A percentile compares a stretch with the other conserved stretches of the same genome.
phyloP scores from a whole-genome alignment of 2,888 invertebrate species.

The Cataglyphis rosenhaueri region DNA sequence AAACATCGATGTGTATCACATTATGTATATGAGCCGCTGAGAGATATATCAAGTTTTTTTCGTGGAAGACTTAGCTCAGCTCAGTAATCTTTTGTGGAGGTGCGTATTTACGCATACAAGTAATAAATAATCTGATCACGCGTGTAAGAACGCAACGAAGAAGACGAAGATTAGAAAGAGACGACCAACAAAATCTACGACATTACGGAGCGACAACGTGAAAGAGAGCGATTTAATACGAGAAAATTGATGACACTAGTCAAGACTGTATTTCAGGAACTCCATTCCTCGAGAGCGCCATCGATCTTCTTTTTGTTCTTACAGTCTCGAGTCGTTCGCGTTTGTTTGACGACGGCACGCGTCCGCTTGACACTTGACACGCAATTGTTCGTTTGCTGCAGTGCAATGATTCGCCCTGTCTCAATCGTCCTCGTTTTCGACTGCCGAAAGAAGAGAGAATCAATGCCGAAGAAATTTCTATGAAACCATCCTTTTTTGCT shows the following conservation, averaged over 20 bases:
- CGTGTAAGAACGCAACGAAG: not conserved
- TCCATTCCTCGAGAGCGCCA: not conserved
- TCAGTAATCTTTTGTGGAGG: conserved; percentile 1
- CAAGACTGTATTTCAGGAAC: conserved; percentile 39
- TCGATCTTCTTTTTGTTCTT: not conserved
- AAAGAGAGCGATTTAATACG: conserved; percentile 25
- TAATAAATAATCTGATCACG: conserved; percentile 31
- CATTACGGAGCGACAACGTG: not conserved
- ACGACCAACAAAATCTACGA: not conserved
- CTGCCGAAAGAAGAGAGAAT: not conserved
- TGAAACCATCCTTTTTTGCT: not conserved
- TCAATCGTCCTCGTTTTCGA: conserved; percentile 1
- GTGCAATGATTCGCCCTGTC: conserved; percentile 65
- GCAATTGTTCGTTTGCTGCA: conserved; percentile 64
- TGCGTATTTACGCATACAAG: conserved; percentile 19
- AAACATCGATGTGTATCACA: not conserved
- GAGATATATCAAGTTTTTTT: conserved; percentile 11
- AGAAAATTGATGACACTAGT: conserved; percentile 31
- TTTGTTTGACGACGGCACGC: conserved; percentile 49
- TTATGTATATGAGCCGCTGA: not conserved
- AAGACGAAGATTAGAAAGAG: conserved; percentile 9
- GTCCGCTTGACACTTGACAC: conserved; percentile 74
- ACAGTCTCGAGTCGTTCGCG: conserved; percentile 4
- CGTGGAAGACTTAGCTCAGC: conserved; percentile 1
- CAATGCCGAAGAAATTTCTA: not conserved